phyloP scores from a whole-genome alignment of 2,113 vertebrate species.

The Silurus meridionalis region DNA sequence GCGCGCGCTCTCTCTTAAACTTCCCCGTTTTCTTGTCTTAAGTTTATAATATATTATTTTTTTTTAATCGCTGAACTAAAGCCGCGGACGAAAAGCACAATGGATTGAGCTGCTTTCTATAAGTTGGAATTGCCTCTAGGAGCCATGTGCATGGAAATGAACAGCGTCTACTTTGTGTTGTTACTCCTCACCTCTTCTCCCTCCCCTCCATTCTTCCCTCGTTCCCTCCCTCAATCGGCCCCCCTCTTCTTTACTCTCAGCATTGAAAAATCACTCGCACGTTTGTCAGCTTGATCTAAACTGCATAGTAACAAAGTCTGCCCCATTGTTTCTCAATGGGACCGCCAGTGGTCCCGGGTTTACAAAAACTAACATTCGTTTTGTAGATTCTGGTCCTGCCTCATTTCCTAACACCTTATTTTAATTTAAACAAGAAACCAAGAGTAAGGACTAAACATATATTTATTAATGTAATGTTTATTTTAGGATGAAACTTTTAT shows the following conservation, averaged over 20 bases:
- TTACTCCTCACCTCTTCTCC: neutral
- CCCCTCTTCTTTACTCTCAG: neutral
- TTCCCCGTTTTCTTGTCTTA: neutral
- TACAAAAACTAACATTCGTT: neutral
- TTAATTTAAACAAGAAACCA: neutral
- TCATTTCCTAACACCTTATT: neutral
- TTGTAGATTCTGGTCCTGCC: neutral
- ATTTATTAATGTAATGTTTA: no score
- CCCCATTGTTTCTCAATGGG: slow-evolving; percentile 17
- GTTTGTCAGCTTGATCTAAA: slow-evolving; percentile 23
- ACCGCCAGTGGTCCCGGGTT: neutral
- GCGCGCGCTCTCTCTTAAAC: neutral
- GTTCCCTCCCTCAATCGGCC: neutral
- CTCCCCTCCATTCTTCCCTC: neutral
- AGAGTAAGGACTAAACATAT: neutral
- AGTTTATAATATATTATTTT: neutral
- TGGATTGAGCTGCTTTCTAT: neutral
- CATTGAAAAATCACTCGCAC: slow-evolving; percentile 37
- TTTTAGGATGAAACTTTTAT: no score
- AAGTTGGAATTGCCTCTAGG: neutral
- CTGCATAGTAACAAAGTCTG: neutral
- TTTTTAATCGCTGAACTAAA: no score
- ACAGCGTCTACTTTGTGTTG: slow-evolving; percentile 11
- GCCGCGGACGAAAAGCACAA: neutral
- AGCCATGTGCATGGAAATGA: neutral